Evolutionary conservation across 2,888 invertebrate genomes (phyloP), one percentile per base, ranked within the genome.

Genomic region (Epistrophe eligans): DNA sequence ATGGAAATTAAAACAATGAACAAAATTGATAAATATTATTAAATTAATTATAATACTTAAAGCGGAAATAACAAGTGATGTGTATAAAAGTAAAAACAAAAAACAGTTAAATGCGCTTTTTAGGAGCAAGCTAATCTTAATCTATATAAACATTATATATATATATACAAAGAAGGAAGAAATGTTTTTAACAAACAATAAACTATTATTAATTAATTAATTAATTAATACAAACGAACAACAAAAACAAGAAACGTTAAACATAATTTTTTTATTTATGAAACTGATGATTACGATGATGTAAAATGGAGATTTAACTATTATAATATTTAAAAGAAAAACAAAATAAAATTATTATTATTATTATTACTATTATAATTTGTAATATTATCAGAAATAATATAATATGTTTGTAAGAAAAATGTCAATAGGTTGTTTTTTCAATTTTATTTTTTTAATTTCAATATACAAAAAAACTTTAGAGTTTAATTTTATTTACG

Each of bases 331-430:
- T 77, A 60, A 82, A 83, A 88, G 4, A 58, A 77, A 57, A 77
- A 52, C 6, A 32, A 76, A 77, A 76, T 48, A 57, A 19, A 66
- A 73, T 55, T 67, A 77, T 79, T 80, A 80, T 88, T 83, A 84
- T 88, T 77, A 87, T 55, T 67, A 77, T 79, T 80, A 79, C 85
- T 83, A 84, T 88, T 77, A 87, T 45, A 72, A 76, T 79, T 81
- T 58, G 67, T 84, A 84, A 77, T 80, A 83, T 88, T 84, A 77
- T 70, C 74, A 60, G 79, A 82, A 84, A 79, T 79, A 83, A 88
- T 84, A 88, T 81, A 88, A 88, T 87, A 88, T 88, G 88, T 89
- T 88, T 88, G 80, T 89, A 89, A 85, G 89, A 89, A 89, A 89
- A 89, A 89, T 89, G 87, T 89, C 79, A 43, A 43, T 50, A 28